Evolutionary conservation across 1,140 invertebrate genomes (phyloP).

Genomic region (Conus ventricosus): DNA sequence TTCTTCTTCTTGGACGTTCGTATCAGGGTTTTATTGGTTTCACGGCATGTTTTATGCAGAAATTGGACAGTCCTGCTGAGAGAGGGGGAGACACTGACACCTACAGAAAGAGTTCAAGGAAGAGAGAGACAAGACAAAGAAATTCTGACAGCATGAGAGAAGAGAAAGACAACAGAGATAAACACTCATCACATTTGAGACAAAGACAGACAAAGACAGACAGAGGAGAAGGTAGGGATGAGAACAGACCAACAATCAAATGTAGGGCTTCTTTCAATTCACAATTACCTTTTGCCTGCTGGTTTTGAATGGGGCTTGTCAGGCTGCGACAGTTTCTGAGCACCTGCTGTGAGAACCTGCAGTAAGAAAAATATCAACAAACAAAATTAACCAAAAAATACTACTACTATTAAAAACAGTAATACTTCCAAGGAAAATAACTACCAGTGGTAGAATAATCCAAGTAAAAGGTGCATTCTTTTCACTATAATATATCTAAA

Average conservation of each 20-base stretch:
- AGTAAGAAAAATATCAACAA: background rate
- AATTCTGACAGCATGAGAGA: background rate
- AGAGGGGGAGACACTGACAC: background rate
- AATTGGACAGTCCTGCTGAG: too few relatives aligned
- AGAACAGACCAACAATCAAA: background rate
- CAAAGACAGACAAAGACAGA: background rate
- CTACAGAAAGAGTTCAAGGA: background rate
- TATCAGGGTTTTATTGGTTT: too few relatives aligned
- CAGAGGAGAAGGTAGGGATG: background rate
- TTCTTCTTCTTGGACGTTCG: too few relatives aligned
- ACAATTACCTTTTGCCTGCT: background rate
- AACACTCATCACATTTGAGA: background rate
- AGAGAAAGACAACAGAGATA: background rate
- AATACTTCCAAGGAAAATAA: too few relatives aligned
- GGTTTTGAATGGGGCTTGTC: constrained; percentile 31
- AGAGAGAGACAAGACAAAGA: background rate
- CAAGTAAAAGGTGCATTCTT: too few relatives aligned
- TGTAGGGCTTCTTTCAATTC: background rate
- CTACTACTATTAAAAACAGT: too few relatives aligned
- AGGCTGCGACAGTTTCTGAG: constrained; percentile 80
- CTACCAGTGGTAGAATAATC: too few relatives aligned
- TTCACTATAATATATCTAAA: too few relatives aligned
- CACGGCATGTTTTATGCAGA: too few relatives aligned
- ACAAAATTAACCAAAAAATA: too few relatives aligned
- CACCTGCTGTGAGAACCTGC: constrained; percentile 81